These are phyloP conservation scores for Macrosoma leucophasiata DNA, from an alignment of 2,888 invertebrate species.

Conservation along the genomic window DNA sequence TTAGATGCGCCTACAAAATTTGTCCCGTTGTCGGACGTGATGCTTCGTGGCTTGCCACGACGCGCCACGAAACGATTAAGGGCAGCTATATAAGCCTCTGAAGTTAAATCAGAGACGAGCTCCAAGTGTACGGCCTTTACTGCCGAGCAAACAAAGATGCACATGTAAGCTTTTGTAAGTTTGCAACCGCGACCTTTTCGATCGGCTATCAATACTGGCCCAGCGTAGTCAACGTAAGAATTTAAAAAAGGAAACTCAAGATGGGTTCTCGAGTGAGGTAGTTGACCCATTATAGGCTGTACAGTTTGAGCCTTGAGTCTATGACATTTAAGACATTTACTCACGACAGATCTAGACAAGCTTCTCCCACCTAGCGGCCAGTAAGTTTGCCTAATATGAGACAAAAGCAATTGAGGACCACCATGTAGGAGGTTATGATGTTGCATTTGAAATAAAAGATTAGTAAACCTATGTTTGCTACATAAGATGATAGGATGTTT, in stretches of 20 bases:
- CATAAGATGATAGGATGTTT: too few relatives aligned
- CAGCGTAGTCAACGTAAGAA: background rate
- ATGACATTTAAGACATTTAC: background rate
- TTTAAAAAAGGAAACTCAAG: background rate
- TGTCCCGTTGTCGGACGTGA: slow-evolving; percentile 4
- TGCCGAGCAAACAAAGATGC: too few relatives aligned
- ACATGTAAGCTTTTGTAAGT: too few relatives aligned
- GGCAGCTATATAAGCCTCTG: slow-evolving; percentile 10
- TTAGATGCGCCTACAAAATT: slow-evolving; percentile 5
- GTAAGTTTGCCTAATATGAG: background rate
- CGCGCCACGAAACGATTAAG: slow-evolving; percentile 9
- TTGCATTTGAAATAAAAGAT: background rate
- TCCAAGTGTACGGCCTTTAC: slow-evolving; percentile 22
- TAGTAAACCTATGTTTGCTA: too few relatives aligned
- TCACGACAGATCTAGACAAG: background rate
- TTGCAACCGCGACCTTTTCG: too few relatives aligned
- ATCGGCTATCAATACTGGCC: too few relatives aligned
- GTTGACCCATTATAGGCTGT: background rate
- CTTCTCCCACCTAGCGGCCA: background rate
- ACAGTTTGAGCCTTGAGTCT: background rate
- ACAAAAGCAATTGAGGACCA: background rate
- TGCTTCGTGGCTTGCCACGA: slow-evolving; percentile 6
- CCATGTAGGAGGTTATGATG: background rate
- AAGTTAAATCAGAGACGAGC: slow-evolving; percentile 12
- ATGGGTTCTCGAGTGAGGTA: background rate